Evolutionary conservation across 2,113 vertebrate species (phyloP).

Genomic region (Bungarus multicinctus): DNA sequence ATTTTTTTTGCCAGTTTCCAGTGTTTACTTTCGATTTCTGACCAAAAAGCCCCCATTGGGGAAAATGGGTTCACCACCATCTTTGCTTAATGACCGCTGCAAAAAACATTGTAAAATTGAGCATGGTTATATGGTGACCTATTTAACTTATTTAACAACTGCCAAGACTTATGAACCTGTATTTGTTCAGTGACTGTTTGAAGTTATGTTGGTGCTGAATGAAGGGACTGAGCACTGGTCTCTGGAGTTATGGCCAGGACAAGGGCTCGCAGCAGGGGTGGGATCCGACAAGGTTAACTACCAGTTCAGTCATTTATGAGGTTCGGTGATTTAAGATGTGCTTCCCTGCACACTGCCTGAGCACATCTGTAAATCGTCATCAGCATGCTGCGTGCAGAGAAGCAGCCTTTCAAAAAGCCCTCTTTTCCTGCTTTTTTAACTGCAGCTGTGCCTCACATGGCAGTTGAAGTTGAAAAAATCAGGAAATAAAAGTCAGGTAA

Average conservation of each 20-base stretch:
- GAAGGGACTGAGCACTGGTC: not conserved
- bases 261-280: not conserved
- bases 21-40: not conserved
- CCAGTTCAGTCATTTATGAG: no score
- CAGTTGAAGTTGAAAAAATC: no score
- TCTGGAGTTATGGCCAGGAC: not conserved
- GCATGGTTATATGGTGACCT: not conserved
- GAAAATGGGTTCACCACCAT: not conserved
- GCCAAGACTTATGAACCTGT: not conserved
- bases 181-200: not conserved
- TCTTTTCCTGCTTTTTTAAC: no score
- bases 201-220: not conserved
- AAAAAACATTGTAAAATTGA: not conserved
- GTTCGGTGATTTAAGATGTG: no score
- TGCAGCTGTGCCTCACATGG: no score
- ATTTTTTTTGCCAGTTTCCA: not conserved
- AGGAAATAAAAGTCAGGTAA: no score
- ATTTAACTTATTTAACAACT: not conserved
- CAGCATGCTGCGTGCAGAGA: no score
- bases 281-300: no score
- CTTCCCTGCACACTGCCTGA: no score
- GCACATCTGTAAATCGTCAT: no score
- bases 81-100: not conserved
- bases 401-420: no score
- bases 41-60: not conserved